These are phyloP conservation scores for Microctonus aethiopoides DNA, from an alignment of 2,888 invertebrate genomes.

Conservation along the genomic window DNA sequence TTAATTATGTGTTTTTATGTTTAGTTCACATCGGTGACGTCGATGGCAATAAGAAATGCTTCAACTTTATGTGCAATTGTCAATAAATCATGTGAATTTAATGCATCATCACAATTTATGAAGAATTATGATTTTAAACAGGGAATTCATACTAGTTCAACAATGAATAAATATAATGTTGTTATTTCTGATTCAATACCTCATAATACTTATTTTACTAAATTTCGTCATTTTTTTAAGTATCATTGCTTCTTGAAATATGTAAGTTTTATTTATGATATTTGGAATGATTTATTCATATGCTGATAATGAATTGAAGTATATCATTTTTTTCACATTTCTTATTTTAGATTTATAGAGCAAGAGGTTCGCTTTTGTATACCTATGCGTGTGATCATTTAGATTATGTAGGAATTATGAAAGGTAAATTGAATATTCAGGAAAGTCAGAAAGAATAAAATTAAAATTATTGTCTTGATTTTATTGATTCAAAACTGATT, in stretches of 20 bases:
- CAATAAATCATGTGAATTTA: not conserved
- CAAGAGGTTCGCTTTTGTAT: conserved; percentile 76
- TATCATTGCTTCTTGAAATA: conserved; percentile 12
- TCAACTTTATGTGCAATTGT: not conserved
- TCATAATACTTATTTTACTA: conserved; percentile 1
- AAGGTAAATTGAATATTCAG: conserved; percentile 51
- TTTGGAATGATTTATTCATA: not conserved
- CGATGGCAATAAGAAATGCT: not conserved
- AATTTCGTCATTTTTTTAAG: not conserved
- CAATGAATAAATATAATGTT: not conserved
- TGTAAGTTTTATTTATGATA: conserved; percentile 23
- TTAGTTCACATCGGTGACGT: not conserved
- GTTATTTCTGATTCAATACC: not conserved
- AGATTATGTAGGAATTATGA: conserved; percentile 76
- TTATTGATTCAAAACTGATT: not conserved
- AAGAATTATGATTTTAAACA: not conserved
- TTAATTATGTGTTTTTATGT: no score
- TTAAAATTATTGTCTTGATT: not conserved
- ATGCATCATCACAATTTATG: not conserved
- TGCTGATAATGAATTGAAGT: not conserved
- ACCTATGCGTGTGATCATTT: conserved; percentile 79
- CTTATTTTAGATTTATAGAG: conserved; percentile 73
- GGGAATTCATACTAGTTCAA: not conserved
- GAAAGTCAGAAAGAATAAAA: no score
- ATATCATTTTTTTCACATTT: not conserved